Base-by-base conservation (phyloP, 2,888 invertebrate species). In the Craniophora ligustri region DNA sequence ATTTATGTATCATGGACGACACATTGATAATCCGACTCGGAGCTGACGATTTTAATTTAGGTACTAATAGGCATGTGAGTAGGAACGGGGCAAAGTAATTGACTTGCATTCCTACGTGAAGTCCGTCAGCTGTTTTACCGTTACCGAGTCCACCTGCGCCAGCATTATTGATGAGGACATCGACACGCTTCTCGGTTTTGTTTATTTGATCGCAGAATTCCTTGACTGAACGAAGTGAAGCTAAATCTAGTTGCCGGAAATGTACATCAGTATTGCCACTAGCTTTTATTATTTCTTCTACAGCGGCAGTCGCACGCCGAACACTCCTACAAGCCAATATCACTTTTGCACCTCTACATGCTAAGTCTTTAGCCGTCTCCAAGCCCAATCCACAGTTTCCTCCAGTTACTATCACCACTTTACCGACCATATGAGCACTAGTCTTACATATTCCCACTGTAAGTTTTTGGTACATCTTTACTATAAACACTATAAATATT, bases 41-140 rank as follows among this genome's bases (percentile, higher is more conserved):
- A 1, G 93, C 91, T 2, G 94, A 94, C n/a, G 81, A 75, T 84
- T 95, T 95, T 13, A 96, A 63, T 15, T 91, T 64, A 5, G 92
- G 91, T 11, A 92, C 45, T 63, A 95, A 72, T 11, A 96, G 87
- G 75, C 95, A 95, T 2, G 96, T 96, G 45, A 97, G 88, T 46
- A 97, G 88, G 81, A 97, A 97, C 1, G 95, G 95, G 10, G 95
- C 96, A 76, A 95, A 95, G 83, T 96, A 95, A 82, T 97, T 97
- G 40, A 95, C 94, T 77, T 96, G 96, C 94, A 96, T 95, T 51
- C 95, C 95, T n/a, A 93, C 81, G 69, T 96, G 95, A 51, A 96
- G 87, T 3, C 95, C 95, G 75, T 96, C 96, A 71, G 94, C 91
- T 2, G 96, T 95, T 70, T 90, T 93, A 63, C 88, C 85, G 72